Conservation (phyloP, 2,888 invertebrate species). For the Andrena haemorrhoa region DNA sequence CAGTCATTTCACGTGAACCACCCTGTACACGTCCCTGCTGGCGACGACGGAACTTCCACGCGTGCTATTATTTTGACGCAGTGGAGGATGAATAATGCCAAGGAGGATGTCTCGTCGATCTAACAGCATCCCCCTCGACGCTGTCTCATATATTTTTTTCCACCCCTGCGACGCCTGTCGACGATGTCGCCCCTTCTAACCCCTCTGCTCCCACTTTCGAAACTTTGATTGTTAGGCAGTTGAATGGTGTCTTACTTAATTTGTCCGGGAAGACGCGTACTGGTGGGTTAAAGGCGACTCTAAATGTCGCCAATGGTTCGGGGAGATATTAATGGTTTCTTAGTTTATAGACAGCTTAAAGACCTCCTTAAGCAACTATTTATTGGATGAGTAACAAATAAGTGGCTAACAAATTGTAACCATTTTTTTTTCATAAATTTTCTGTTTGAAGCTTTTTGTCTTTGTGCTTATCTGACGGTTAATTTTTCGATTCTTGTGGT, state of each 20-base stretch:
- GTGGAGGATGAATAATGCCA: constrained; percentile 78
- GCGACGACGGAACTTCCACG: constrained; percentile 65
- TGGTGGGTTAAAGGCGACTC: constrained; percentile 58
- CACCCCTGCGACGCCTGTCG: constrained; percentile 28
- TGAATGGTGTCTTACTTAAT: constrained; percentile 67
- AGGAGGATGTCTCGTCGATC: constrained; percentile 40
- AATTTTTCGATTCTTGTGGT: too few relatives aligned
- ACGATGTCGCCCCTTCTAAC: constrained; percentile 33
- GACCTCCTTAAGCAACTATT: not conserved
- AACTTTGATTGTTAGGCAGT: constrained; percentile 71
- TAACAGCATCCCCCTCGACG: constrained; percentile 14
- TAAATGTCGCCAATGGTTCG: constrained; percentile 55
- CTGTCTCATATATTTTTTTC: constrained; percentile 44
- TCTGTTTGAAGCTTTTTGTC: too few relatives aligned
- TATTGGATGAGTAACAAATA: not conserved
- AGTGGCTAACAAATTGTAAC: too few relatives aligned
- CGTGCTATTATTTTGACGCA: constrained; percentile 77
- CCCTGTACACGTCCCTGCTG: not conserved
- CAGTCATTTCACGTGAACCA: not conserved
- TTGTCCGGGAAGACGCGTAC: constrained; percentile 49
- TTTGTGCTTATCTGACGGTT: too few relatives aligned
- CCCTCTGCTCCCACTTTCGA: constrained; percentile 26
- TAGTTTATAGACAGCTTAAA: not conserved
- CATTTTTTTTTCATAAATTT: too few relatives aligned
- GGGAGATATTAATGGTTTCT: constrained; percentile 51